phyloP scores from a whole-genome alignment of 1,140 invertebrate species.

The Macrobrachium rosenbergii region DNA sequence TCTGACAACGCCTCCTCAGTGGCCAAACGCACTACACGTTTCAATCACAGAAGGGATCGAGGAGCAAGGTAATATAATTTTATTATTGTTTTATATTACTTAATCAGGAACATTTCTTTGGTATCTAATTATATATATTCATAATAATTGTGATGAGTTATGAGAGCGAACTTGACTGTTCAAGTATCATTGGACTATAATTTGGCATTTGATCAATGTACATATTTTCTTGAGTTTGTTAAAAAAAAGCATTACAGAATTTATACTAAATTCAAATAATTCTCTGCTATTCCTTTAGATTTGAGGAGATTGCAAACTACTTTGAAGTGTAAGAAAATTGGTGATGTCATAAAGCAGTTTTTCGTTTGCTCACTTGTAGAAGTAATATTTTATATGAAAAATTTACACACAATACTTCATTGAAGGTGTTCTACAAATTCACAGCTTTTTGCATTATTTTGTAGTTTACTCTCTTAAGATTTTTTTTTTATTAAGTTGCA shows the following conservation, averaged over 20 bases:
- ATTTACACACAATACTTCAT: no score
- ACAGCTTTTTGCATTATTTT: no score
- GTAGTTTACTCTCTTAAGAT: no score
- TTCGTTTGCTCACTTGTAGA: neutral
- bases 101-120: neutral
- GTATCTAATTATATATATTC: no score
- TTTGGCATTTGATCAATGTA: no score
- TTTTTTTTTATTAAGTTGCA: no score
- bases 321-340: constrained; percentile 58
- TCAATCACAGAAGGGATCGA: constrained; percentile 40
- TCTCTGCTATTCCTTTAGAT: constrained; percentile 51
- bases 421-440: no score
- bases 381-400: no score
- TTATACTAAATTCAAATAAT: constrained; percentile 22
- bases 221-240: no score
- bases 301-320: constrained; percentile 60
- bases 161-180: no score
- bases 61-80: constrained; percentile 28
- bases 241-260: neutral
- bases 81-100: neutral
- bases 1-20: constrained; percentile 1
- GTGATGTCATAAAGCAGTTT: constrained; percentile 16
- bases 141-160: no score
- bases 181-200: no score
- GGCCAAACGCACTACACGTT: constrained; percentile 23